Conservation (phyloP, 2,888 invertebrate species). For the Cerastis leucographa region DNA sequence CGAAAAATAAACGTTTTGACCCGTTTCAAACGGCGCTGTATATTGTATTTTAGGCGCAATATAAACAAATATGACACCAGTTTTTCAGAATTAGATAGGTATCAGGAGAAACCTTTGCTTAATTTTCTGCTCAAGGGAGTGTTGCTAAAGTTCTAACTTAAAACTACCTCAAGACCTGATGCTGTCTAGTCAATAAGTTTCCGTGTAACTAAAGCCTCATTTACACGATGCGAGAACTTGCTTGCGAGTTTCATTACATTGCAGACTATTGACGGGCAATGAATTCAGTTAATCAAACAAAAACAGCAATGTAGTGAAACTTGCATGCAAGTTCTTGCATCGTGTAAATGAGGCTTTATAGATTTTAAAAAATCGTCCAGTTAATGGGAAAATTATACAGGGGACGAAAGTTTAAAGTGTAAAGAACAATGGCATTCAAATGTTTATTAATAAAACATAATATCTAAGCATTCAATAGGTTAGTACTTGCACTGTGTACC, state of each 20-base stretch:
- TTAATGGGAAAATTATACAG: too few species aligned
- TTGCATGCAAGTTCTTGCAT: too few species aligned
- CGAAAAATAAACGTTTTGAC: conserved; percentile 1
- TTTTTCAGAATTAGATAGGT: background rate
- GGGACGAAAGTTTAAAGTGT: background rate
- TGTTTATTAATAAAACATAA: background rate
- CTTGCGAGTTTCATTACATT: too few species aligned
- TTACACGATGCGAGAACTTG: too few species aligned
- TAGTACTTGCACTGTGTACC: background rate
- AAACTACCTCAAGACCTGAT: background rate
- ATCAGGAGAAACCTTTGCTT: background rate
- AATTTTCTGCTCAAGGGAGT: background rate
- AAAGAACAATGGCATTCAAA: background rate
- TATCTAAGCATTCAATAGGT: background rate
- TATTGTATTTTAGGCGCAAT: conserved; percentile 2
- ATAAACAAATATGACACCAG: background rate
- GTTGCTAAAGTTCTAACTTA: background rate
- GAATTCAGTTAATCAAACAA: too few species aligned
- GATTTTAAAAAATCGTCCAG: background rate
- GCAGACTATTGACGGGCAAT: too few species aligned
- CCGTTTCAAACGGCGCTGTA: background rate
- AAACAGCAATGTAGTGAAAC: too few species aligned
- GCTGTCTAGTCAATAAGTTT: background rate
- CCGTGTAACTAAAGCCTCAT: too few species aligned
- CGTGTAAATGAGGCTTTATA: too few species aligned